Conservation (phyloP, 2,797 vertebrate genomes). For the Hylomyscus alleni region DNA sequence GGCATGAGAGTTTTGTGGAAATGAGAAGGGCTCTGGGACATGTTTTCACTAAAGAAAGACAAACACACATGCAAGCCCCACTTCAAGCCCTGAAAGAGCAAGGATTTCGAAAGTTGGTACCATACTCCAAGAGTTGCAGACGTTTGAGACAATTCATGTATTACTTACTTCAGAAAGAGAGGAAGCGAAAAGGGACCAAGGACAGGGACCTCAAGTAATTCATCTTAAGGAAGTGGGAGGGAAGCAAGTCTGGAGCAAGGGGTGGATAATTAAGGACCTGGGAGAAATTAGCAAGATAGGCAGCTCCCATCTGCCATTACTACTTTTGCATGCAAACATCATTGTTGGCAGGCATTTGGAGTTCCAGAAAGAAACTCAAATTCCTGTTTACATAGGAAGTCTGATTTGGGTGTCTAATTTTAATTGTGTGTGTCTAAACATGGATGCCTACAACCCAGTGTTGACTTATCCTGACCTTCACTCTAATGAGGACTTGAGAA, state of each 20-base stretch:
- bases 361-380: constrained; percentile 26
- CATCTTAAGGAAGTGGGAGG: neutral
- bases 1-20: neutral
- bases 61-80: neutral
- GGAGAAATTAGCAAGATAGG: fast-evolving
- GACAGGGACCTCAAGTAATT: neutral
- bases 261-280: neutral
- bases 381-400: neutral
- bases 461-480: neutral
- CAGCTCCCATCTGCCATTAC: neutral
- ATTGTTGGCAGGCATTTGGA: neutral
- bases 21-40: neutral
- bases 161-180: neutral
- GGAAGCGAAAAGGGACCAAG: neutral
- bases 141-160: neutral
- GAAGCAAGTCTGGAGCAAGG: fast-evolving
- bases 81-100: neutral
- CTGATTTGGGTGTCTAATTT: neutral
- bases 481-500: neutral
- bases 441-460: neutral
- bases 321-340: neutral
- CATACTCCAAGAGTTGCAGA: neutral
- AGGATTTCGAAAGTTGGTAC: neutral
- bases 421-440: neutral
- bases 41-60: neutral